phyloP scores from a whole-genome alignment of 2,113 vertebrate genomes.

The Apeltes quadracus region DNA sequence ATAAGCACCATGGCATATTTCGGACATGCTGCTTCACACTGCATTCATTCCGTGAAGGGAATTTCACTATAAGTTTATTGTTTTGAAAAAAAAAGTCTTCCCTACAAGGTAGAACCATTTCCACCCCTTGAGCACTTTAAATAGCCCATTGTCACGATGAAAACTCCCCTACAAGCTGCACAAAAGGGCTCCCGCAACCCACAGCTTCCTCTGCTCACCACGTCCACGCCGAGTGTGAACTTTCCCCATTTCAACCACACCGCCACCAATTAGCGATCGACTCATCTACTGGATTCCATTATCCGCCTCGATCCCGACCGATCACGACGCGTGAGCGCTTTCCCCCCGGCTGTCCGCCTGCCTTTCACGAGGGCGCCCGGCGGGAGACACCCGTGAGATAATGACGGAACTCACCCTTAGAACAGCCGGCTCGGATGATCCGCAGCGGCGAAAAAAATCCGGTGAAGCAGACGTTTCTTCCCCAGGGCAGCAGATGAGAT shows the following conservation, averaged over 20 bases:
- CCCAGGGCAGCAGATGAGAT: constrained; percentile 35
- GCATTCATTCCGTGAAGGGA: constrained; percentile 15
- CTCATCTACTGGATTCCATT: too few relatives aligned
- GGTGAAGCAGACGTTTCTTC: constrained; percentile 33
- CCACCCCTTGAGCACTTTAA: constrained; percentile 25
- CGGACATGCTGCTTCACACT: constrained; percentile 15
- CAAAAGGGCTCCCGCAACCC: background rate
- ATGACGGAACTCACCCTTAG: constrained; percentile 75
- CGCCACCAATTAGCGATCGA: constrained; percentile 32
- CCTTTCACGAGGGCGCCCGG: constrained; percentile 48
- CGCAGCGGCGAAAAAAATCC: constrained; percentile 52
- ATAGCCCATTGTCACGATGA: constrained; percentile 12
- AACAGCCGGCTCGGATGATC: constrained; percentile 57
- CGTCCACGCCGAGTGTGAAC: background rate
- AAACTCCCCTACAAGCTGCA: constrained; percentile 16
- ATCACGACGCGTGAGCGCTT: constrained; percentile 39
- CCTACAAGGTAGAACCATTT: constrained; percentile 22
- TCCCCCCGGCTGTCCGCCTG: constrained; percentile 21
- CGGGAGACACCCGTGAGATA: constrained; percentile 37
- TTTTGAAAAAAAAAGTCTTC: constrained; percentile 3
- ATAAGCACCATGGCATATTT: background rate
- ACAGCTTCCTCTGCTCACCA: background rate
- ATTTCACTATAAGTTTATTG: background rate
- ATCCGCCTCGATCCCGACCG: constrained; percentile 58
- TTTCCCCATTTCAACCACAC: constrained; percentile 4